Conservation (phyloP, 2,888 invertebrate species). For the Elmis aenea region DNA sequence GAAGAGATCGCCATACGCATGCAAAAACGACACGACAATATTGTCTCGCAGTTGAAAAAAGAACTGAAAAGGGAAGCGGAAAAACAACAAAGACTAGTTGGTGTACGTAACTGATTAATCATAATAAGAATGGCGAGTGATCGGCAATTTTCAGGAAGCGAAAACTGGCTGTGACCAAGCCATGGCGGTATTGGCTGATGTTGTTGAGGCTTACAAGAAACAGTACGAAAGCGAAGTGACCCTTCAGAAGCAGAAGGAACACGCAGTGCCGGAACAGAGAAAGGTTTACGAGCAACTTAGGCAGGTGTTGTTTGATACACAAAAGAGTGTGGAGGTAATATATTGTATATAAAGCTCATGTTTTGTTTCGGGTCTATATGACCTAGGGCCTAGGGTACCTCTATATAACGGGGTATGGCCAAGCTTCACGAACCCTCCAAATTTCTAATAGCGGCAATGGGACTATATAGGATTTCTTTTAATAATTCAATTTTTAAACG, state of each 20-base stretch:
- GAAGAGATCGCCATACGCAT: constrained; percentile 41
- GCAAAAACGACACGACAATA: constrained; percentile 41
- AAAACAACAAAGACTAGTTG: constrained; percentile 32
- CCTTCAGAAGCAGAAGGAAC: constrained; percentile 27
- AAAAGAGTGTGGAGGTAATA: constrained; percentile 40
- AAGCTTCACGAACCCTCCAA: too few relatives aligned
- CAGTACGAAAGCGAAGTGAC: constrained; percentile 24
- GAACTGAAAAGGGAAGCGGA: constrained; percentile 41
- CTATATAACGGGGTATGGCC: too few relatives aligned
- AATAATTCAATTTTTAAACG: too few relatives aligned
- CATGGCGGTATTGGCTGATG: constrained; percentile 28
- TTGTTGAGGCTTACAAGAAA: constrained; percentile 33
- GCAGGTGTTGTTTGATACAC: constrained; percentile 38
- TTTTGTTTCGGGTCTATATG: too few relatives aligned
- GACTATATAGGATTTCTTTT: too few relatives aligned
- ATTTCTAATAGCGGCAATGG: too few relatives aligned
- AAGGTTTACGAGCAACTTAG: constrained; percentile 40
- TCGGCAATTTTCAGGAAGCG: constrained; percentile 27
- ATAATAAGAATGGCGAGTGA: neutral
- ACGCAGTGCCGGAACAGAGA: constrained; percentile 33
- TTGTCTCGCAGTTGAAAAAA: constrained; percentile 42
- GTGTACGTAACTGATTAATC: constrained; percentile 23
- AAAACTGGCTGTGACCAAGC: constrained; percentile 31
- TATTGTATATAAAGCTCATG: too few relatives aligned
- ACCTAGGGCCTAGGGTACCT: too few relatives aligned